These are phyloP conservation scores for Lasioglossum leucozonium DNA, from an alignment of 2,888 invertebrate species.

Conservation along the genomic window DNA sequence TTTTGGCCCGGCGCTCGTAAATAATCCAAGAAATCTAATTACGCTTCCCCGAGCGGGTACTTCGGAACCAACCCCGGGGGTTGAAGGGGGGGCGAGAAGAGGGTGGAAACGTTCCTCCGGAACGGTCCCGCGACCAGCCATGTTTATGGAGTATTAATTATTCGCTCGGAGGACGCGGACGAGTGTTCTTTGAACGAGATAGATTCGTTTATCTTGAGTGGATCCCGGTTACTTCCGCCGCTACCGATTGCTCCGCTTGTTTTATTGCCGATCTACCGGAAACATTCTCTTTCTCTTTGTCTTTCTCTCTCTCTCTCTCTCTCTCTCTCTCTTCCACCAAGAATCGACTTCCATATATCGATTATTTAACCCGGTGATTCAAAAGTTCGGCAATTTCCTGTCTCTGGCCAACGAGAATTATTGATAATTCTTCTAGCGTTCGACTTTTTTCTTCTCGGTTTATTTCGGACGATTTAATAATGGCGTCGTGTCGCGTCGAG, in stretches of 20 bases:
- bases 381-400: neutral
- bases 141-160: slow-evolving; percentile 30
- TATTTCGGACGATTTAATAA: neutral
- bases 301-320: neutral
- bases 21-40: slow-evolving; percentile 50
- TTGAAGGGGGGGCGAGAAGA: neutral
- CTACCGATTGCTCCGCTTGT: neutral
- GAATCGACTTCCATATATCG: neutral
- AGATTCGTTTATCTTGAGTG: neutral
- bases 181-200: neutral
- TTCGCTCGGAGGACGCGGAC: neutral
- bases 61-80: neutral
- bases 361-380: neutral
- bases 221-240: neutral
- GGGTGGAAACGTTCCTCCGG: neutral
- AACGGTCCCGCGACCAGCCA: neutral
- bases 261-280: neutral
- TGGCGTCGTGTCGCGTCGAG: neutral
- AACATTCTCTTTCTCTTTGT: neutral
- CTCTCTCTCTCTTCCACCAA: neutral
- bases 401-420: neutral
- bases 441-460: neutral
- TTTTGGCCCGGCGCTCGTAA: slow-evolving; percentile 41
- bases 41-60: neutral
- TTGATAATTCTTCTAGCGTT: neutral